Evolutionary conservation across 1,140 invertebrate genomes (phyloP), one percentile per base, ranked within the genome.

Genomic region (Mamestra configurata): DNA sequence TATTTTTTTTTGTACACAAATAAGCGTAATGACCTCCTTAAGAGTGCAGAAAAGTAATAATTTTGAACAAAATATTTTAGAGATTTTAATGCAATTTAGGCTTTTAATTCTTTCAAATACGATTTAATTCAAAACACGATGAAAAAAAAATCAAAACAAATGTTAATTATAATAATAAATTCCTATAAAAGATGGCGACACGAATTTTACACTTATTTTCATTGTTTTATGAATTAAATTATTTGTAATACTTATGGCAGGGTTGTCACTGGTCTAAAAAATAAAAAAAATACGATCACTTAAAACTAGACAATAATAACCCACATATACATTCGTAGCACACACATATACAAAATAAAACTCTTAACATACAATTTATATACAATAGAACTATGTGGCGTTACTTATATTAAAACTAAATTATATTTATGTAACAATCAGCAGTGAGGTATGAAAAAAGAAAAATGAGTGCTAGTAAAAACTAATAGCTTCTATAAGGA

Each of bases 301-400:
- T 77, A 77, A 22, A 77, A 77, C 80, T 87, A 89, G 61, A 76
- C 73, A 76, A 84, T 86, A 82, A 73, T 85, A 85, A 88, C 81
- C 89, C 88, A 93, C 90, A 93, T 93, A 90, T 94, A 93, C 92
- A 93, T 82, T 85, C 86, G 82, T 88, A 88, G 85, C 90, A 92
- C 92, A 89, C 92, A 94, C 92, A 94, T 94, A 90, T 93, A 93
- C 92, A 94, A 93, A 94, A 92, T 90, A 93, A 91, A 90, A 89
- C 78, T 88, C 87, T 91, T 91, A 89, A 82, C 27, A 24, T 78
- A 86, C 66, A 66, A 87, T 77, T 86, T 89, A 89, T 90, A 77
- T 89, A 89, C 88, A 88, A 83, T 83, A 84, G 73, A 83, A 84
- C 82, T 89, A 89, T 88, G 27, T 61, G 22, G n/a, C 61, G 75